phyloP scores from a whole-genome alignment of 2,113 vertebrate genomes.

The Physeter macrocephalus region DNA sequence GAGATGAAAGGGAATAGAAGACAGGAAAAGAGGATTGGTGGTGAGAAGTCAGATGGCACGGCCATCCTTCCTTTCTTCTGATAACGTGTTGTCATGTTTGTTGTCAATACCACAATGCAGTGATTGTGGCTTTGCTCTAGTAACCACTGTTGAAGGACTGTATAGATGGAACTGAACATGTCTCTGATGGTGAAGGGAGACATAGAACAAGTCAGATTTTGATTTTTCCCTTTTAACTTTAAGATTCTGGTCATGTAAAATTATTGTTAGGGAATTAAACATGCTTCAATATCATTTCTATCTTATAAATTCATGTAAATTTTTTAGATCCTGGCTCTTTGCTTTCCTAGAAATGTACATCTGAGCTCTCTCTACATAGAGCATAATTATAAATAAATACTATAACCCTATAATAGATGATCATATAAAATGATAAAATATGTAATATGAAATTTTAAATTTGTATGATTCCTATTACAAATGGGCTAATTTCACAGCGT shows the following conservation, averaged over 20 bases:
- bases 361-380: background rate
- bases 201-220: background rate
- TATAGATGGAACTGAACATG: background rate
- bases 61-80: background rate
- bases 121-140: background rate
- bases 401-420: background rate
- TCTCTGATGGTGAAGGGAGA: background rate
- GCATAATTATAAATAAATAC: background rate
- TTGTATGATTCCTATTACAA: background rate
- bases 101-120: background rate
- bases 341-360: background rate
- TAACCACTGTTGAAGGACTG: background rate
- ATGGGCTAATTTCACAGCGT: background rate
- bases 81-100: background rate
- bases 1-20: background rate
- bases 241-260: background rate
- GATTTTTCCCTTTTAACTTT: background rate
- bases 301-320: background rate
- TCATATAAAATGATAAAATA: background rate
- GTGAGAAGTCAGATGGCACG: background rate
- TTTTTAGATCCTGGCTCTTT: background rate
- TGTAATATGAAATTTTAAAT: background rate
- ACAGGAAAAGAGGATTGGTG: background rate
- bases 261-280: background rate
- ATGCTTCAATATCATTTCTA: background rate